Evolutionary conservation across 2,888 invertebrate species (phyloP).

Genomic region (Drosophila mettleri): DNA sequence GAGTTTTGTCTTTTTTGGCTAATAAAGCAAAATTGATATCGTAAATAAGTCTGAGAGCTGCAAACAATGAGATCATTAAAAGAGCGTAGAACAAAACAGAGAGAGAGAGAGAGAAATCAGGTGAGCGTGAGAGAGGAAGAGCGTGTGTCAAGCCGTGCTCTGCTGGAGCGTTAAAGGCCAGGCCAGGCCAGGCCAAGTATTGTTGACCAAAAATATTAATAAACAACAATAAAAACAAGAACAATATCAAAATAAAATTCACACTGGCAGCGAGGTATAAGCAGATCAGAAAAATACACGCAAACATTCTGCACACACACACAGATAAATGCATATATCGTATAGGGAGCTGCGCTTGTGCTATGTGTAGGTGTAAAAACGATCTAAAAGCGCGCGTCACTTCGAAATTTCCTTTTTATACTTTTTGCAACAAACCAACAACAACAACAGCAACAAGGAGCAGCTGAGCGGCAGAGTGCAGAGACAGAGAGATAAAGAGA

Average conservation of each 20-base stretch:
- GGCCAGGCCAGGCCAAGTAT: conserved; percentile 21
- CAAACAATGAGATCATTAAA: conserved; percentile 64
- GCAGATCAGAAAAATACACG: conserved; percentile 11
- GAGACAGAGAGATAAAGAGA: conserved; percentile 19
- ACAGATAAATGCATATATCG: conserved; percentile 35
- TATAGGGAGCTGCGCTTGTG: conserved; percentile 37
- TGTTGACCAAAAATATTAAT: conserved; percentile 48
- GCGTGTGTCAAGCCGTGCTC: conserved; percentile 52
- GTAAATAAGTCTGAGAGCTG: conserved; percentile 56
- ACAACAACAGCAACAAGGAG: conserved; percentile 30
- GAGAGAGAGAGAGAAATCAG: conserved; percentile 1
- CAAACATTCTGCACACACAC: conserved; percentile 16
- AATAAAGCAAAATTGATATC: conserved; percentile 79
- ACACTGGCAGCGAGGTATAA: conserved; percentile 35
- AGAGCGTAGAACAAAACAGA: conserved; percentile 11
- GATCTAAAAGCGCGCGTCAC: conserved; percentile 46
- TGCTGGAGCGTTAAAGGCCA: conserved; percentile 63
- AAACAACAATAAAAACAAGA: conserved; percentile 43
- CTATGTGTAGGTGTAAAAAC: conserved; percentile 69
- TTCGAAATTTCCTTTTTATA: conserved; percentile 26
- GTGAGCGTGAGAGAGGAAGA: conserved; percentile 11
- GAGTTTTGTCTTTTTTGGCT: conserved; percentile 58
- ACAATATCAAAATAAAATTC: conserved; percentile 48
- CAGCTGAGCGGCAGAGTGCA: conserved; percentile 15
- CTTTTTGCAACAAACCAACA: conserved; percentile 39